Base-by-base conservation (phyloP, 2,113 vertebrate species). In the Lucifuga dentata region DNA sequence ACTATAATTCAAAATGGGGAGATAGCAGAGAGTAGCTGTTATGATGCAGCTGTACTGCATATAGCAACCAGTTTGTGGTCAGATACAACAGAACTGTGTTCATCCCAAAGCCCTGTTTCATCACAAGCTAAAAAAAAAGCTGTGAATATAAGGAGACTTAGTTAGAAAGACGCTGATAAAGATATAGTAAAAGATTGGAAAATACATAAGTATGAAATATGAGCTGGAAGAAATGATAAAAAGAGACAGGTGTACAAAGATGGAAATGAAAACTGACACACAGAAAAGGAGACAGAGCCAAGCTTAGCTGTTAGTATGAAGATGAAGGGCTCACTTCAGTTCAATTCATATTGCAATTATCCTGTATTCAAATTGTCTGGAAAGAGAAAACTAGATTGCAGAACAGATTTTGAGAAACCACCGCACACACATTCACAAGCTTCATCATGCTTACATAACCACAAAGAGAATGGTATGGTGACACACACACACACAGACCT, bases 351-450 rank as follows among this genome's bases (percentile, higher is more conserved):
- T 59, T 46, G 19, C 26, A 38, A 70, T 46, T 33, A 49, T 59
- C 49, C 53, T 45, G 17, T 50, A 39, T n/a, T n/a, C n/a, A n/a
- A n/a, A n/a, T n/a, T n/a, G n/a, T n/a, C n/a, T n/a, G n/a, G n/a
- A n/a, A n/a, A 16, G 53, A 64, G 29, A 29, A 36, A 68, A 61
- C 19, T 2, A 5, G 43, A 45, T 53, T 26, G 32, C 16, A 52
- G 43, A 52, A 53, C 56, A 56, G 43, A 39, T 29, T 63, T 23
- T 59, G 50, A 76, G 68, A 52, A 68, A 81, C 76, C 60, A 23
- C 20, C 57, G 26, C 9, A 13, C 61, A 3, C 24, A 36, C 58
- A 67, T 38, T 68, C 53, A 53, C 60, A 68, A 52, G 56, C 44
- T 49, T 70, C 56, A 10, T 2, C 29, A 71, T 81, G 29, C 52